A percentile compares a stretch with the other conserved stretches of the same genome.
Conservation (phyloP, 2,113 vertebrate species). For the Oncorhynchus nerka region DNA sequence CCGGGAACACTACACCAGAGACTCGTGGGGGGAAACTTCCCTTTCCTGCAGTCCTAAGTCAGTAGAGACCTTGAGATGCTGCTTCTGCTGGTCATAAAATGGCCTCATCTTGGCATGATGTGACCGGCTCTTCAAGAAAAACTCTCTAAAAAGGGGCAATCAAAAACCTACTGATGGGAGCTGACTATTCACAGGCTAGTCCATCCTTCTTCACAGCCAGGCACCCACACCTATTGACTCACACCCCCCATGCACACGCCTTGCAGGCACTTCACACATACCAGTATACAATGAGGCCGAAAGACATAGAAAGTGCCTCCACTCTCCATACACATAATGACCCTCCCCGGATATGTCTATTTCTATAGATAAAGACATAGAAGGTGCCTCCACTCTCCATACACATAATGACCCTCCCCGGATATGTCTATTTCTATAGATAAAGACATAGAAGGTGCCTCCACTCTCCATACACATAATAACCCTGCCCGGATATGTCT, state of each 20-base stretch:
- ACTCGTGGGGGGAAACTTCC: too few relatives aligned
- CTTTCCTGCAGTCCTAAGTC: too few relatives aligned
- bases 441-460: too few relatives aligned
- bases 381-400: too few relatives aligned
- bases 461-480: too few relatives aligned
- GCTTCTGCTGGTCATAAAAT: background rate
- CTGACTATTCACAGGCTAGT: background rate
- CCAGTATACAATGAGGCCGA: background rate
- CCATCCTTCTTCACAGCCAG: background rate
- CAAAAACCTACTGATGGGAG: background rate
- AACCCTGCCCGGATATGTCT: too few relatives aligned
- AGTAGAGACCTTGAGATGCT: background rate
- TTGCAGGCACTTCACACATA: background rate
- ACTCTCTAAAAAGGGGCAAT: background rate
- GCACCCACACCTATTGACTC: background rate
- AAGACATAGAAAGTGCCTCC: background rate
- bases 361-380: too few relatives aligned
- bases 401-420: too few relatives aligned
- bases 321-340: background rate
- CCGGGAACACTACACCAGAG: too few relatives aligned
- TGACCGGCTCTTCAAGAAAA: background rate
- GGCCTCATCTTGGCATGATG: background rate
- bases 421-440: too few relatives aligned
- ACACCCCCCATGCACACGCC: background rate
- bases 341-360: too few relatives aligned